Conservation (phyloP, 2,113 vertebrate genomes). For the Podiceps cristatus region DNA sequence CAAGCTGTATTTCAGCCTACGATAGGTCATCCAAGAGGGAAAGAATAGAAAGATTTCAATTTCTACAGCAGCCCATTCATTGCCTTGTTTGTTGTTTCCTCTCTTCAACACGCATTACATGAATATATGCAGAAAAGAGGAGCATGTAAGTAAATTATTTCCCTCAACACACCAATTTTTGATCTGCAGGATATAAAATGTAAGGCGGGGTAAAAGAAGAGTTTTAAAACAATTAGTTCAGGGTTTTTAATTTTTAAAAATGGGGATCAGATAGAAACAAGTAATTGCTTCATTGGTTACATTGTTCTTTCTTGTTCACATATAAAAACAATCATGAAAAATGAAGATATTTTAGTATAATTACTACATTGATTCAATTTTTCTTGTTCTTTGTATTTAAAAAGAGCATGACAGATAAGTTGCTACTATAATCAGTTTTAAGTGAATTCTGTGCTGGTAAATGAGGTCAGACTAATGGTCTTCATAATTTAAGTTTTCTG, state of each 20-base stretch:
- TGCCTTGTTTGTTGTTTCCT: background rate
- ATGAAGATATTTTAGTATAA: conserved; percentile 19
- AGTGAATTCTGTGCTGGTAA: conserved; percentile 16
- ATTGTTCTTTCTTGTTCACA: conserved; percentile 24
- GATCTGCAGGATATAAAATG: background rate
- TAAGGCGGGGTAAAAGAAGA: background rate
- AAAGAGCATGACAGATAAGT: conserved; percentile 40
- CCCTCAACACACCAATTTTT: conserved; percentile 9
- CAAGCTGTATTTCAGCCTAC: background rate
- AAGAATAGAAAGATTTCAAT: background rate
- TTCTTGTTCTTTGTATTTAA: conserved; percentile 29
- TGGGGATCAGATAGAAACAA: background rate
- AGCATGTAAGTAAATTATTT: conserved; percentile 45
- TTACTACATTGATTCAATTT: background rate
- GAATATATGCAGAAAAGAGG: conserved; percentile 4
- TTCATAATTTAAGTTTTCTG: conserved; percentile 30
- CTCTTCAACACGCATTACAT: background rate
- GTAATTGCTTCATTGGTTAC: conserved; percentile 6
- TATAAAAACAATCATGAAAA: conserved; percentile 32
- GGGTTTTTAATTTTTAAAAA: background rate
- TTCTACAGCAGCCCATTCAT: background rate
- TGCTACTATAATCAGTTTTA: conserved; percentile 22
- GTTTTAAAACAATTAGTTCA: conserved; percentile 17
- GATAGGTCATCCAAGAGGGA: background rate
- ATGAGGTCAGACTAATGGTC: conserved; percentile 45